Base-by-base conservation (phyloP, 2,888 invertebrate genomes). In the Drosophila mayaguana region DNA sequence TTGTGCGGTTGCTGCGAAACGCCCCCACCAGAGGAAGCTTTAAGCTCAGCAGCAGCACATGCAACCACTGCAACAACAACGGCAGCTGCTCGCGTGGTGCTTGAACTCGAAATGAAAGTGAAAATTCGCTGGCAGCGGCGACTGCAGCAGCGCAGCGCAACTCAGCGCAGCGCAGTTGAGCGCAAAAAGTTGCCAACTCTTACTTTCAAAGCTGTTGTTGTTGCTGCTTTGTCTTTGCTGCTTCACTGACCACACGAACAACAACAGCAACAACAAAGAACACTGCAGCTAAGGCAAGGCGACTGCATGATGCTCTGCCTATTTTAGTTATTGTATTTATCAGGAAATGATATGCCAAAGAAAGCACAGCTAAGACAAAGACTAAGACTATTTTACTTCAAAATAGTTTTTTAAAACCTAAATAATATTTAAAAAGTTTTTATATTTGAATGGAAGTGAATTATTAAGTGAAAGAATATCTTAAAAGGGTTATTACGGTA, bases 21-120 rank as follows among this genome's bases (percentile, higher is more conserved):
- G 61, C 78, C 72, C 60, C 55, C 79, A 63, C 70, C 69, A 65
- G 64, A 81, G 81, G 81, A 81, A 81, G 75, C 73, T 40, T 51
- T 50, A n/a, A 32, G 6, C 5, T 48, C 2, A 59, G 38, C 65
- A 42, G 4, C 62, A 72, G 16, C 32, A 32, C 3, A 32, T 32
- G 32, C 32, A 51, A 16, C 57, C 36, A 22, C 59, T 50, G 34
- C 64, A 48, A 36, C 53, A 56, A 25, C 67, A 65, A 45, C 69
- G 53, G 20, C 67, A 68, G 75, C 54, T 73, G 74, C 8, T 66
- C 59, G 76, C 76, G 78, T 90, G 91, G 89, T 91, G 89, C 85
- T 91, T 87, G 89, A 87, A 88, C 87, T 83, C 87, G 68, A 89
- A 89, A 79, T 87, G 91, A 91, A 91, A 91, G 91, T 91, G 91